phyloP scores from a whole-genome alignment of 1,140 invertebrate genomes.

The Vanessa tameamea region DNA sequence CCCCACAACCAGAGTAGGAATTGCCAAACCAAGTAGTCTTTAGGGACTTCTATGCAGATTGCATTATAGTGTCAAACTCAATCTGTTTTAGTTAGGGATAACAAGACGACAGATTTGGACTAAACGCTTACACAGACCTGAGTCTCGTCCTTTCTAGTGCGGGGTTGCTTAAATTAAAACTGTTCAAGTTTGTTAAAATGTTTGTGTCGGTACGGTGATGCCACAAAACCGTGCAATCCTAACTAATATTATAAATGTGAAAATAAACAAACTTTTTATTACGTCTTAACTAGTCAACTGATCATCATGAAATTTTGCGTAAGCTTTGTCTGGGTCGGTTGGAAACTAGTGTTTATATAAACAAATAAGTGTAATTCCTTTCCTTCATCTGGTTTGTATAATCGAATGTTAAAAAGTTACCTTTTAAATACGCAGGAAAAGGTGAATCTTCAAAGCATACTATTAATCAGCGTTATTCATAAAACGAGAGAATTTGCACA shows the following conservation, averaged over 20 bases:
- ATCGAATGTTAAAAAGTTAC: too few species aligned
- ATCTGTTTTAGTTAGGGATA: conserved; percentile 58
- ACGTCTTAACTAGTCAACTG: too few species aligned
- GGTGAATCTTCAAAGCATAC: too few species aligned
- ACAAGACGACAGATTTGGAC: conserved; percentile 47
- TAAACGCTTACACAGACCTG: conserved; percentile 46
- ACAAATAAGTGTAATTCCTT: too few species aligned
- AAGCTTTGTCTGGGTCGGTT: too few species aligned
- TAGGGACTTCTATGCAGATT: conserved; percentile 41
- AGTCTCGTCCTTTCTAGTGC: conserved; percentile 45
- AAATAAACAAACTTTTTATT: too few species aligned
- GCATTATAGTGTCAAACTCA: conserved; percentile 20
- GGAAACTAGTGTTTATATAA: conserved; percentile 32
- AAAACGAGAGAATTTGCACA: too few species aligned
- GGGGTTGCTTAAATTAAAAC: conserved; percentile 74
- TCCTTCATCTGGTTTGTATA: too few species aligned
- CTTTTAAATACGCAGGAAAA: too few species aligned
- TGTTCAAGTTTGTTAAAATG: conserved; percentile 72
- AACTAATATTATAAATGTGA: too few species aligned
- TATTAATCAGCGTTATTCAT: too few species aligned
- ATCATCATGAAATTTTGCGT: too few species aligned
- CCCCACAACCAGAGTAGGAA: not conserved
- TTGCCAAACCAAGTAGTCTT: not conserved
- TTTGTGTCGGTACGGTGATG: conserved; percentile 56
- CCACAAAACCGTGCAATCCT: conserved; percentile 13